Evolutionary conservation across 53 echinoderm and acorn worm genomes (phyloP).

Genomic region (Mesocentrotus franciscanus): DNA sequence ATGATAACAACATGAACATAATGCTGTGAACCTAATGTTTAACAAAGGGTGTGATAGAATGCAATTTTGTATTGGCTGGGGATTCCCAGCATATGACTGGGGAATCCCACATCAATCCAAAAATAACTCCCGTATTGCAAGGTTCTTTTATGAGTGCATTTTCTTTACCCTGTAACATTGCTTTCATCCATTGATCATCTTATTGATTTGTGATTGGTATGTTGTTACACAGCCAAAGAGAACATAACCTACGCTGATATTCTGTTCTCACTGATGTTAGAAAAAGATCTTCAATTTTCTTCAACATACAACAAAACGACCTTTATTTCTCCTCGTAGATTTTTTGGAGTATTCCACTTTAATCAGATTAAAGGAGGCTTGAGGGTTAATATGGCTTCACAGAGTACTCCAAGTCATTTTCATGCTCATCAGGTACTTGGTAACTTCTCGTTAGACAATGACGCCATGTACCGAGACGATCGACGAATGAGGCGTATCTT

Average conservation of each 20-base stretch:
- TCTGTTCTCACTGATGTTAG: background rate
- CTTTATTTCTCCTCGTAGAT: background rate
- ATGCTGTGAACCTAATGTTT: no score
- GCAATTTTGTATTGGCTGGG: no score
- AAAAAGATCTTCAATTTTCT: background rate
- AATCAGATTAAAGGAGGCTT: background rate
- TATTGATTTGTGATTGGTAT: background rate
- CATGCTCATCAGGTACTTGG: slow-evolving; percentile 6
- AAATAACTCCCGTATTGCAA: no score
- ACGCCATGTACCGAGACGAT: background rate
- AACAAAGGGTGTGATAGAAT: no score
- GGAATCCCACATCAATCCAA: no score
- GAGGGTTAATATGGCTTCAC: background rate
- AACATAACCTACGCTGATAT: background rate
- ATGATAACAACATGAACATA: no score
- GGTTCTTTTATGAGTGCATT: no score
- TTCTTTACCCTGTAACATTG: no score
- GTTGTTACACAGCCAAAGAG: background rate
- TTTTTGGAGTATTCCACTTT: background rate
- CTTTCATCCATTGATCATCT: no score
- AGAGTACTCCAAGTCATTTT: background rate
- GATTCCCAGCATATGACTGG: no score
- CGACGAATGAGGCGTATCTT: slow-evolving; percentile 22
- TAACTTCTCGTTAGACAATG: slow-evolving; percentile 6
- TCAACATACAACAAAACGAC: background rate